A percentile compares a stretch with the other conserved stretches of the same genome.
Evolutionary conservation across 2,113 vertebrate genomes (phyloP).

Genomic region (Geococcyx californianus): DNA sequence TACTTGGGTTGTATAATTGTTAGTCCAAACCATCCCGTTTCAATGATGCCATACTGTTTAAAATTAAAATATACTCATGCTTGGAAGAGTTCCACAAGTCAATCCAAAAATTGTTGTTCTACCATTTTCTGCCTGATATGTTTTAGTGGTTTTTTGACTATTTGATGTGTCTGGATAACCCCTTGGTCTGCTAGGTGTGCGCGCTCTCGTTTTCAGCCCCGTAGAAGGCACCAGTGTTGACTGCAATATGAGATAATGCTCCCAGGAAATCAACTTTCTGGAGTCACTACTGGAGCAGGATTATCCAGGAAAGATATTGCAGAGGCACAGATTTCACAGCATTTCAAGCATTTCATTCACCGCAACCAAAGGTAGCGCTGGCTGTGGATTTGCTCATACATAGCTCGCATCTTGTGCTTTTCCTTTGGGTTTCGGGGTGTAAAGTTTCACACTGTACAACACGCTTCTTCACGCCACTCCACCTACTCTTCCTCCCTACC

Average conservation of each 20-base stretch:
- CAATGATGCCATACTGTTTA: not conserved
- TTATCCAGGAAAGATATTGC: not conserved
- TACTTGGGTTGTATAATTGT: not conserved
- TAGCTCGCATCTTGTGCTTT: rapidly evolving
- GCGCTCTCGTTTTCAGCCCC: not conserved
- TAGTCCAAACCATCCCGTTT: slow-evolving; percentile 34
- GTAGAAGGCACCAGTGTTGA: not conserved
- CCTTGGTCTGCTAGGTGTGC: not conserved
- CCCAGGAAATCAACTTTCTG: not conserved
- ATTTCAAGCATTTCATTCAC: not conserved
- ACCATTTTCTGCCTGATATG: not conserved
- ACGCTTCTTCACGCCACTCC: not conserved
- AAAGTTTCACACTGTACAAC: not conserved
- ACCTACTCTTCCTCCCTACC: not conserved
- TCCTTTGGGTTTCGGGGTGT: not conserved
- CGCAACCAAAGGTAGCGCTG: not conserved
- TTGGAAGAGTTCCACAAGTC: not conserved
- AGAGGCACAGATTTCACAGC: not conserved
- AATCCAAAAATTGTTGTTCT: not conserved
- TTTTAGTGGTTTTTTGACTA: not conserved
- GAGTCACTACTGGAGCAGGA: not conserved
- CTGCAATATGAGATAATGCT: not conserved
- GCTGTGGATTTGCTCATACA: not conserved
- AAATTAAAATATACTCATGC: not conserved
- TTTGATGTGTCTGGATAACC: not conserved